Base-by-base conservation (phyloP, 2,113 vertebrate species). In the Hyperopisus bebe region DNA sequence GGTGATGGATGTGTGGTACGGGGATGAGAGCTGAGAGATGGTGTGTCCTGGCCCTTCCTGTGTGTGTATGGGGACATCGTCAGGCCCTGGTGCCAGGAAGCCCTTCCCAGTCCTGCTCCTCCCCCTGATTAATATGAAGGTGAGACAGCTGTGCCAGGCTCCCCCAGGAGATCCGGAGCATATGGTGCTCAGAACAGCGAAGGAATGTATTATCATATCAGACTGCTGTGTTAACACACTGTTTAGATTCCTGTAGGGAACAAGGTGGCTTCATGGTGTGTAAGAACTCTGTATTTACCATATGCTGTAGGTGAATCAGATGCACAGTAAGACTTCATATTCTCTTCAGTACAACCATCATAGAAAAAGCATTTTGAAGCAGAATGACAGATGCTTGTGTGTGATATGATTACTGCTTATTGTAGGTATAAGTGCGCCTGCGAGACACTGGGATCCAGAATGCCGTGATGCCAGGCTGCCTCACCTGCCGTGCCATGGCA, bases 181-280 rank as follows among this genome's bases (percentile, higher is more conserved):
- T 95, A 95, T 95, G 94, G 94, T 90, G 88, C 90, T 90, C 89
- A 88, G 11, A 48, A 92, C 84, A 91, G 92, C 89, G 27, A 90
- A 93, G 92, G 91, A 89, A 91, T 90, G 90, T 92, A 94, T 95
- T 95, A 95, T 94, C 94, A 94, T 92, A 94, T 94, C 94, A 95
- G 94, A 94, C 94, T 82, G 48, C 85, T 31, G 62, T 51, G 74
- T 74, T 51, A 87, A 87, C 62, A 42, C 70, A 24, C 6, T 53
- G 62, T 87, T 92, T 90, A 91, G 88, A 91, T 93, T 92, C 91
- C 89, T 74, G 58, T 91, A 50, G 92, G 90, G 91, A 92, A 80
- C 10, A 42, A 48, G 90, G 83, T 87, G 55, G 85, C 90, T 89
- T 92, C 91, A 90, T 91, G 89, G 66, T 80, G 88, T 21, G n/a